Evolutionary conservation across 2,888 invertebrate species (phyloP).

Genomic region (Auanema freiburgensis): DNA sequence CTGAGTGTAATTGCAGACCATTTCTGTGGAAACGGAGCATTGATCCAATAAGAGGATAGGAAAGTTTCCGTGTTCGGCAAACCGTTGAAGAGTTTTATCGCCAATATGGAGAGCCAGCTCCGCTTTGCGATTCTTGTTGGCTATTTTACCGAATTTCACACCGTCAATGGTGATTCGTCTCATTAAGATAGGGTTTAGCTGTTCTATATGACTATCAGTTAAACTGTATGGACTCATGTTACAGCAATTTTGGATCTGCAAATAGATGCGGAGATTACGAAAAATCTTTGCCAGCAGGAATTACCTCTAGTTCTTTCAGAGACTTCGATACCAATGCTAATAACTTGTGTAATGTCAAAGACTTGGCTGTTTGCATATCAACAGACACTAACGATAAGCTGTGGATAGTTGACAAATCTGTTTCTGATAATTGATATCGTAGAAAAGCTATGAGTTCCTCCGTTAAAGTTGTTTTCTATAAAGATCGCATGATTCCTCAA

Average conservation of each 20-base stretch:
- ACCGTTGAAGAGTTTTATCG: constrained; percentile 26
- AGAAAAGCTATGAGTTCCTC: constrained; percentile 36
- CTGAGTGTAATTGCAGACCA: constrained; percentile 37
- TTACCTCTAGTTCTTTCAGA: constrained; percentile 2
- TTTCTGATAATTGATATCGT: constrained; percentile 24
- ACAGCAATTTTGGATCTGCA: constrained; percentile 24
- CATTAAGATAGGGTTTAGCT: constrained; percentile 27
- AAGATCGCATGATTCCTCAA: background rate
- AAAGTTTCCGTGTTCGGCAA: constrained; percentile 28
- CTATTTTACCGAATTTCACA: constrained; percentile 21
- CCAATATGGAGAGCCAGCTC: constrained; percentile 28
- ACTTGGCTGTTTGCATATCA: constrained; percentile 34
- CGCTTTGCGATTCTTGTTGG: constrained; percentile 3
- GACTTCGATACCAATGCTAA: constrained; percentile 23
- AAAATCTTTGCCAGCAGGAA: background rate
- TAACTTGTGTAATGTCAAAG: constrained; percentile 34
- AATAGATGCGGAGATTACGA: too few relatives aligned
- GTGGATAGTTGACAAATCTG: constrained; percentile 28
- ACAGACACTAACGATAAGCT: constrained; percentile 31
- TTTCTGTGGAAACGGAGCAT: constrained; percentile 37
- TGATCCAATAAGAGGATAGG: constrained; percentile 38
- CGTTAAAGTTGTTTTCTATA: constrained; percentile 29
- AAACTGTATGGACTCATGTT: constrained; percentile 34
- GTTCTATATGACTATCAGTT: constrained; percentile 37
- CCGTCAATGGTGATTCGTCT: constrained; percentile 36